phyloP scores from a whole-genome alignment of 2,888 invertebrate genomes.

The Phaonia tiefii region DNA sequence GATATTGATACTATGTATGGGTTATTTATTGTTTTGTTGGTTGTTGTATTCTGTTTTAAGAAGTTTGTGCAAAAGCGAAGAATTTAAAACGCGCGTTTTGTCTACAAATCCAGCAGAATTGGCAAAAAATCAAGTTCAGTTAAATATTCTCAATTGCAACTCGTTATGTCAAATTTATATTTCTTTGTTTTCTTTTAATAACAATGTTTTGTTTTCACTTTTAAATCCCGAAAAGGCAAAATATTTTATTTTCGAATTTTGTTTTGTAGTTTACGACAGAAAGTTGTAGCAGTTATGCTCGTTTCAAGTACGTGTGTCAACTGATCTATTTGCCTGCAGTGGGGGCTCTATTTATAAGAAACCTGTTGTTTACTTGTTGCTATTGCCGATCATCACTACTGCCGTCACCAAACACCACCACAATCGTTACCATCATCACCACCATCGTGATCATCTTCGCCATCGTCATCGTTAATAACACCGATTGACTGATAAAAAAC shows the following conservation, averaged over 20 bases:
- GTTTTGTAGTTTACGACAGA: not conserved
- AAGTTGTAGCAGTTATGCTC: not conserved
- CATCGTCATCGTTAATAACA: slow-evolving; percentile 8
- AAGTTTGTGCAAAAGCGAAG: slow-evolving; percentile 1
- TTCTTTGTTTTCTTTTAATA: slow-evolving; percentile 19
- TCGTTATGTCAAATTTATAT: slow-evolving; percentile 30
- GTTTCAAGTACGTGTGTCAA: slow-evolving; percentile 53
- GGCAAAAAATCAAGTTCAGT: slow-evolving; percentile 6
- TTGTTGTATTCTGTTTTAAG: not conserved
- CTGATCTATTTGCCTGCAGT: slow-evolving; percentile 59
- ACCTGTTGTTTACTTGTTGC: slow-evolving; percentile 42
- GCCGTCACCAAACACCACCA: slow-evolving; percentile 2
- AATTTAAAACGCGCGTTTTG: not conserved
- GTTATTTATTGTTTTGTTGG: slow-evolving; percentile 31
- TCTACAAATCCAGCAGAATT: slow-evolving; percentile 1
- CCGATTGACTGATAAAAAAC: slow-evolving; percentile 1
- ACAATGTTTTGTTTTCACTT: not conserved
- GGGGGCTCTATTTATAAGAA: slow-evolving; percentile 64
- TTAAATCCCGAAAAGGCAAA: not conserved
- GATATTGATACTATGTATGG: not conserved
- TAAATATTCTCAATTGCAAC: slow-evolving; percentile 1
- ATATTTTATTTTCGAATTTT: slow-evolving; percentile 26
- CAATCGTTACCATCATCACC: slow-evolving; percentile 23
- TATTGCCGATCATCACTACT: slow-evolving; percentile 31
- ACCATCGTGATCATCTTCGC: slow-evolving; percentile 11